A percentile compares a stretch with the other conserved stretches of the same genome.
Evolutionary conservation across 2,113 vertebrate genomes (phyloP).

Genomic region (Oenanthe oenanthe): DNA sequence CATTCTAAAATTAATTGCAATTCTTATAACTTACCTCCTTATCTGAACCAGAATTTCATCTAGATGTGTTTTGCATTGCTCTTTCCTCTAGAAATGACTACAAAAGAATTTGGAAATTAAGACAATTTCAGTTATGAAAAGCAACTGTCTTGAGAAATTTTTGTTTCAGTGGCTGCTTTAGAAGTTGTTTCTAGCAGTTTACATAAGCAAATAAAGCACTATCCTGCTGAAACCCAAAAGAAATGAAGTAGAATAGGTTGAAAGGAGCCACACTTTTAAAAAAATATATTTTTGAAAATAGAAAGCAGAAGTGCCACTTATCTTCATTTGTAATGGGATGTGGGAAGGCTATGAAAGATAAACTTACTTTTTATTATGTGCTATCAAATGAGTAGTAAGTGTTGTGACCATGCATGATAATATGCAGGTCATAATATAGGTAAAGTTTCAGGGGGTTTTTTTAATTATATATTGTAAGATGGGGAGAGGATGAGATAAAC

Average conservation of each 20-base stretch:
- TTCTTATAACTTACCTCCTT: constrained; percentile 10
- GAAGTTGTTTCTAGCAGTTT: neutral
- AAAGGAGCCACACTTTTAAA: neutral
- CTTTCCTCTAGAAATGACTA: constrained; percentile 87
- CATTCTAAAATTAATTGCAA: fast-evolving
- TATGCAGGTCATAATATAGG: neutral
- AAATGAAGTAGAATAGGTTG: neutral
- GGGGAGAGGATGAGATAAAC: neutral
- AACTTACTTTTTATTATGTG: neutral
- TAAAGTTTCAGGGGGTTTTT: neutral
- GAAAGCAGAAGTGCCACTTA: neutral
- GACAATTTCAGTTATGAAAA: neutral
- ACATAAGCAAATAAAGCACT: neutral
- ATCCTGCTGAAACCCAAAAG: neutral
- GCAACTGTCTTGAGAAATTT: neutral
- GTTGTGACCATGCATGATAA: neutral
- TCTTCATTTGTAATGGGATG: neutral
- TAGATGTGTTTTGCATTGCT: constrained; percentile 61
- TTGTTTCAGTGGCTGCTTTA: neutral
- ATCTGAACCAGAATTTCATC: neutral
- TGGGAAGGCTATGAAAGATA: neutral
- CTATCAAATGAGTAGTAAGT: neutral
- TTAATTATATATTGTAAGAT: neutral
- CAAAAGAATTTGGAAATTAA: constrained; percentile 14
- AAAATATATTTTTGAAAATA: neutral